These are phyloP conservation scores for Diglossa cyanea DNA, from an alignment of 2,797 vertebrate species.

Conservation along the genomic window DNA sequence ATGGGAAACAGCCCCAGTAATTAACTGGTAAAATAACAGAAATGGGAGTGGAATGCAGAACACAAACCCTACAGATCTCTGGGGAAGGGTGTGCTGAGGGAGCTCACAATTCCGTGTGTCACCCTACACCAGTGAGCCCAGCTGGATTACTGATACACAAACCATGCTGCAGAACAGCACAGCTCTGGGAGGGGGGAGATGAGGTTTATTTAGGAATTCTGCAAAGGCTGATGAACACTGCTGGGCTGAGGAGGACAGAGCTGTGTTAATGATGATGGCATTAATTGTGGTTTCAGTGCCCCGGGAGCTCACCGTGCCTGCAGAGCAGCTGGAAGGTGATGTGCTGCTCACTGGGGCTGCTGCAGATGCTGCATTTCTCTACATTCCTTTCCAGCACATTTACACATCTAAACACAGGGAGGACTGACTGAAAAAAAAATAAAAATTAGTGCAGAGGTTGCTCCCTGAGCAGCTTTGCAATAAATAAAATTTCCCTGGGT, in stretches of 20 bases:
- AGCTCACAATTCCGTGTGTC: not conserved
- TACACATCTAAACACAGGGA: slow-evolving; percentile 87
- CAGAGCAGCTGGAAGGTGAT: slow-evolving; percentile 88
- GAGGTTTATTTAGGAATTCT: not conserved
- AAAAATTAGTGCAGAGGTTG: not conserved
- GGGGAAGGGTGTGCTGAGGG: not conserved
- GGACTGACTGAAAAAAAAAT: slow-evolving; percentile 77
- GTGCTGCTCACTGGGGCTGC: slow-evolving; percentile 4
- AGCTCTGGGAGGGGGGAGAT: not conserved
- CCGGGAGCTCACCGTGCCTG: slow-evolving; percentile 83
- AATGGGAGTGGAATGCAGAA: not conserved
- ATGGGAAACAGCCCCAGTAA: not conserved
- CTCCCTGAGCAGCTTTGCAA: not conserved
- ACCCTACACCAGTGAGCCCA: not conserved
- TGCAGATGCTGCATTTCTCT: slow-evolving; percentile 80
- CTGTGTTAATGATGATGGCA: not conserved
- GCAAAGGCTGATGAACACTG: not conserved
- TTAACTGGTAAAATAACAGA: not conserved
- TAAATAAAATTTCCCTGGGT: not conserved
- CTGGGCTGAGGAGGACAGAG: not conserved
- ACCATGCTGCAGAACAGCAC: not conserved
- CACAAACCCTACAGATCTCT: not conserved
- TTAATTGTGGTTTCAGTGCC: not conserved
- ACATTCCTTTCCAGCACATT: slow-evolving; percentile 86
- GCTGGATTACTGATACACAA: not conserved